Percentiles rank a stretch among this genome's conserved stretches.
These are phyloP conservation scores for Proterorhinus semilunaris DNA, from an alignment of 2,113 vertebrate genomes.

Conservation along the genomic window DNA sequence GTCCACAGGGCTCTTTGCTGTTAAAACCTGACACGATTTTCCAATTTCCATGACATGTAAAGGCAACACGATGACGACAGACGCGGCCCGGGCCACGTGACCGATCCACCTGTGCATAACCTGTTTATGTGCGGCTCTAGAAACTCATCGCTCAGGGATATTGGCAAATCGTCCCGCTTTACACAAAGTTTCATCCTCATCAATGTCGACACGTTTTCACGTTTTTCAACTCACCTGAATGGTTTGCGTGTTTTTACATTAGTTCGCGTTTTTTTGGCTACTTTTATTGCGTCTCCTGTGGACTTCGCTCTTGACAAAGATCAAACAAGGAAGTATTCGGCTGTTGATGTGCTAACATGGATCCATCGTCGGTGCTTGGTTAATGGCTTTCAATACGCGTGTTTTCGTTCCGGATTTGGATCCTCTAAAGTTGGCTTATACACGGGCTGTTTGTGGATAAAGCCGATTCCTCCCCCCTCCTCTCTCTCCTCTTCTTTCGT, in stretches of 20 bases:
- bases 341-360: background rate
- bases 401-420: slow-evolving; percentile 20
- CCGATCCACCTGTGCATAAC: slow-evolving; percentile 58
- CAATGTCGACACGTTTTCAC: background rate
- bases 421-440: slow-evolving; percentile 15
- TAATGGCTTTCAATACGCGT: slow-evolving; percentile 18
- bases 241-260: background rate
- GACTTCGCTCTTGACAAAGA: slow-evolving; percentile 56
- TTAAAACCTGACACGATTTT: background rate
- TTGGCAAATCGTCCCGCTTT: background rate
- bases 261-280: background rate
- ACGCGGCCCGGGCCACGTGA: slow-evolving; percentile 46
- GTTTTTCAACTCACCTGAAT: background rate
- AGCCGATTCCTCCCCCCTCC: slow-evolving; percentile 18
- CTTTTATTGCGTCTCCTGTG: slow-evolving; percentile 11
- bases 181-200: background rate
- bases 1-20: no score
- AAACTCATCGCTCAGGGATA: background rate
- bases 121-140: slow-evolving; percentile 49
- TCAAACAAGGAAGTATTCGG: slow-evolving; percentile 68
- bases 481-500: background rate
- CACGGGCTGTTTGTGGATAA: slow-evolving; percentile 26
- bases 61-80: slow-evolving; percentile 50
- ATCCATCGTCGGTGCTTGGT: slow-evolving; percentile 13
- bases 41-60: background rate